These are phyloP conservation scores for Platypus cylindrus DNA, from an alignment of 2,888 invertebrate genomes.

Conservation along the genomic window DNA sequence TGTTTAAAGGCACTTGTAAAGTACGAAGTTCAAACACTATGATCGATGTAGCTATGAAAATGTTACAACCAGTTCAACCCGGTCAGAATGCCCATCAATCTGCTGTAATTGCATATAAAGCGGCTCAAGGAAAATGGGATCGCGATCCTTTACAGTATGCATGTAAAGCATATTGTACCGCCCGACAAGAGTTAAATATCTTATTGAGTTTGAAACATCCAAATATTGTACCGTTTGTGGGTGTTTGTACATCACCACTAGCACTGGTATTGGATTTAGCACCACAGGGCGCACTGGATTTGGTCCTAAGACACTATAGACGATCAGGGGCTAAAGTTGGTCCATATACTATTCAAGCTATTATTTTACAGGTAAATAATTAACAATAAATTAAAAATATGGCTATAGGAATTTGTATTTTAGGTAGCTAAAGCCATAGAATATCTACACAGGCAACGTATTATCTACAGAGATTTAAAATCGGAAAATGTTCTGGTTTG, in stretches of 20 bases:
- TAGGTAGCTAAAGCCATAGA: conserved; percentile 90
- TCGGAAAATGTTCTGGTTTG: conserved; percentile 98
- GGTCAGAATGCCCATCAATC: conserved; percentile 57
- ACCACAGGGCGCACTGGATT: conserved; percentile 82
- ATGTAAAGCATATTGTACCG: conserved; percentile 92
- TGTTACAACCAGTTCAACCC: conserved; percentile 88
- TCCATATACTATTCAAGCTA: conserved; percentile 66
- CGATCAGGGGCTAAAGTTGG: conserved; percentile 73
- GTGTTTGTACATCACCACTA: conserved; percentile 79
- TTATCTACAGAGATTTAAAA: conserved; percentile 88
- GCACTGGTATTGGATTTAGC: conserved; percentile 83
- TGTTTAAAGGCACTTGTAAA: conserved; percentile 69
- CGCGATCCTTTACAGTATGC: conserved; percentile 84
- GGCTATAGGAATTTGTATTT: conserved; percentile 31
- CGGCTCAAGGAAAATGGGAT: conserved; percentile 78
- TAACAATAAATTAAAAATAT: too few relatives aligned
- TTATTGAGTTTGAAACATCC: conserved; percentile 73
- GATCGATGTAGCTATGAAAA: conserved; percentile 82
- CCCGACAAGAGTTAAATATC: conserved; percentile 87
- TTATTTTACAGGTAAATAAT: conserved; percentile 76
- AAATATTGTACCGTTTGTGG: conserved; percentile 85
- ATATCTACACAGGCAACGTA: conserved; percentile 84
- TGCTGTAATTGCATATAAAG: conserved; percentile 39
- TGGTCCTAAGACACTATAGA: conserved; percentile 70
- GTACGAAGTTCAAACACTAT: conserved; percentile 42